Conservation (phyloP, 2,113 vertebrate genomes). For the Misgurnus mizolepis region DNA sequence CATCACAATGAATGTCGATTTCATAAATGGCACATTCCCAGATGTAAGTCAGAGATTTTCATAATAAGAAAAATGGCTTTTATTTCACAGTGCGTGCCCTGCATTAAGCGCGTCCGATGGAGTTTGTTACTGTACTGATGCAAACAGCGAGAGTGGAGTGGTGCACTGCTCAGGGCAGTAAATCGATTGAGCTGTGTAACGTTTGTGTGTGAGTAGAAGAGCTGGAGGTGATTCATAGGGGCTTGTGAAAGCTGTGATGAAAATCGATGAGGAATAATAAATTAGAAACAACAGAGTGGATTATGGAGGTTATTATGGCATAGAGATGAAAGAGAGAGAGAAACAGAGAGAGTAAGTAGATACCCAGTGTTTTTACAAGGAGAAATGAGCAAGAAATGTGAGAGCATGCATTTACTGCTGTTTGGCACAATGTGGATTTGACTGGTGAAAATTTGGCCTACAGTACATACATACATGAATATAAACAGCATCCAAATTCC, state of each 20-base stretch:
- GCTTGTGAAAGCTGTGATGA: conserved; percentile 71
- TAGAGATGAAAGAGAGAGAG: conserved; percentile 37
- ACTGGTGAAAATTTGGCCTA: background rate
- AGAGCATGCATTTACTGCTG: background rate
- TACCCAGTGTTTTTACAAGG: conserved; percentile 4
- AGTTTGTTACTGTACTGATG: conserved; percentile 59
- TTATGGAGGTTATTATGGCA: conserved; percentile 75
- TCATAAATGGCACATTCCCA: conserved; percentile 1
- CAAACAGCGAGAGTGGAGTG: conserved; percentile 61
- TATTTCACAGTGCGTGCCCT: conserved; percentile 10
- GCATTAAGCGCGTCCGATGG: conserved; percentile 50
- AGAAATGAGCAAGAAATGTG: background rate
- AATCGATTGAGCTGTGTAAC: conserved; percentile 71
- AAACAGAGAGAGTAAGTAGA: background rate
- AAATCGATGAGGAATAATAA: conserved; percentile 80
- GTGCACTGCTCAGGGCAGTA: conserved; percentile 63
- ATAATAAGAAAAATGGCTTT: conserved; percentile 24
- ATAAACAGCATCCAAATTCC: too few relatives aligned
- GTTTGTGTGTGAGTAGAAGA: conserved; percentile 56
- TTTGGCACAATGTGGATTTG: background rate
- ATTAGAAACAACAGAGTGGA: conserved; percentile 75
- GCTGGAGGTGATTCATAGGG: conserved; percentile 70
- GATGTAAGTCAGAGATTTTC: conserved; percentile 5
- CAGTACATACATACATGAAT: too few relatives aligned
- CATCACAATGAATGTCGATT: background rate